Conservation (phyloP, 1,140 invertebrate genomes). For the Drosophila subobscura region DNA sequence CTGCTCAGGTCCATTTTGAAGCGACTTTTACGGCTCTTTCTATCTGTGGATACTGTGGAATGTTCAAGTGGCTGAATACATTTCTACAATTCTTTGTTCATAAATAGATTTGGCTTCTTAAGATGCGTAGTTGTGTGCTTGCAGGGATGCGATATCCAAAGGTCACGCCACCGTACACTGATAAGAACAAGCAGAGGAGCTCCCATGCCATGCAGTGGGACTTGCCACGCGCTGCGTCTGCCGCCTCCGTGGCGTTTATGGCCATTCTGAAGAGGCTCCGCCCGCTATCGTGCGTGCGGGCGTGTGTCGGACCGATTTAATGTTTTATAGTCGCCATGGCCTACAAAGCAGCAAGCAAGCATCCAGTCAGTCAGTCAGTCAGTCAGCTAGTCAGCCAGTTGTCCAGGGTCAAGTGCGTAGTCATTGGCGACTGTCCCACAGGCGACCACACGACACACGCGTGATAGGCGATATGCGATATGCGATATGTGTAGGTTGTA, state of each 20-base stretch:
- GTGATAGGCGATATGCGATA: constrained; percentile 49
- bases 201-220: neutral
- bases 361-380: constrained; percentile 1
- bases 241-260: constrained; percentile 12
- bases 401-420: constrained; percentile 38
- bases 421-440: constrained; percentile 45
- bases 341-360: constrained; percentile 36
- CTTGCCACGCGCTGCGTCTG: constrained; percentile 21
- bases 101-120: too few relatives aligned
- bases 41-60: too few relatives aligned
- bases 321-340: constrained; percentile 44
- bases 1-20: too few relatives aligned
- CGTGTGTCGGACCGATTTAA: constrained; percentile 36
- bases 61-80: too few relatives aligned
- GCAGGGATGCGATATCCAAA: too few relatives aligned
- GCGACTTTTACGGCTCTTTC: too few relatives aligned
- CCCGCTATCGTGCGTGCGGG: constrained; percentile 22
- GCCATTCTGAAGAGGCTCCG: constrained; percentile 23
- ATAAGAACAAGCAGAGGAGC: too few relatives aligned
- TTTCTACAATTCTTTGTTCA: too few relatives aligned
- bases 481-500: constrained; percentile 12
- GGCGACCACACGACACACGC: constrained; percentile 56
- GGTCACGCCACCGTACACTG: too few relatives aligned
- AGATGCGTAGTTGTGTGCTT: too few relatives aligned
- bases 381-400: neutral